These are phyloP conservation scores for Macrotus californicus DNA, from an alignment of 2,113 vertebrate species.

Conservation along the genomic window DNA sequence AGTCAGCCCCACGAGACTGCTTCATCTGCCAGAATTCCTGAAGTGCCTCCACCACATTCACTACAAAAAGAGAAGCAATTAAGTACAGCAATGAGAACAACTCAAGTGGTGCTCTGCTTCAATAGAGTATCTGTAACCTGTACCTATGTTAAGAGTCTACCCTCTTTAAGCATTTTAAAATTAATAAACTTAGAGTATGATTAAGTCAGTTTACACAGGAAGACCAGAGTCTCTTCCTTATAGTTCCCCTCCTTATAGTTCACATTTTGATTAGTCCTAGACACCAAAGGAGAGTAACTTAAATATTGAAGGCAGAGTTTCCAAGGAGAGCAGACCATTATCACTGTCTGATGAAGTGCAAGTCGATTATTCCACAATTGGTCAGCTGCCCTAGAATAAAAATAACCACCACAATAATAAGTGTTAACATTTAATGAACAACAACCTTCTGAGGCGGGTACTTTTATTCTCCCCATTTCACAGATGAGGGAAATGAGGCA, in stretches of 20 bases:
- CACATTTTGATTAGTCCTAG: slow-evolving; percentile 2
- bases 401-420: neutral
- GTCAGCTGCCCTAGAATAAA: neutral
- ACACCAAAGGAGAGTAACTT: neutral
- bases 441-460: neutral
- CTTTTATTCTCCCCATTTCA: slow-evolving; percentile 8
- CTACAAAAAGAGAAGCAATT: slow-evolving; percentile 70
- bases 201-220: neutral
- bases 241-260: neutral
- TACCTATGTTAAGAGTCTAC: neutral
- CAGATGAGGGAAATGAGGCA: neutral
- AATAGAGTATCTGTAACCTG: neutral
- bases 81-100: neutral
- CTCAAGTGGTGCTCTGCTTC: neutral
- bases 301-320: neutral
- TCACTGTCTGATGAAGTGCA: neutral
- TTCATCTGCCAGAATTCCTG: slow-evolving; percentile 99
- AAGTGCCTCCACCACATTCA: slow-evolving; percentile 97
- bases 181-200: neutral
- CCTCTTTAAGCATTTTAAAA: neutral
- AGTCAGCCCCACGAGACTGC: slow-evolving; percentile 92
- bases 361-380: neutral
- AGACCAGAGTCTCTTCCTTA: neutral
- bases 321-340: neutral
- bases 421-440: neutral